phyloP scores from a whole-genome alignment of 2,797 vertebrate genomes.

The Mus caroli region DNA sequence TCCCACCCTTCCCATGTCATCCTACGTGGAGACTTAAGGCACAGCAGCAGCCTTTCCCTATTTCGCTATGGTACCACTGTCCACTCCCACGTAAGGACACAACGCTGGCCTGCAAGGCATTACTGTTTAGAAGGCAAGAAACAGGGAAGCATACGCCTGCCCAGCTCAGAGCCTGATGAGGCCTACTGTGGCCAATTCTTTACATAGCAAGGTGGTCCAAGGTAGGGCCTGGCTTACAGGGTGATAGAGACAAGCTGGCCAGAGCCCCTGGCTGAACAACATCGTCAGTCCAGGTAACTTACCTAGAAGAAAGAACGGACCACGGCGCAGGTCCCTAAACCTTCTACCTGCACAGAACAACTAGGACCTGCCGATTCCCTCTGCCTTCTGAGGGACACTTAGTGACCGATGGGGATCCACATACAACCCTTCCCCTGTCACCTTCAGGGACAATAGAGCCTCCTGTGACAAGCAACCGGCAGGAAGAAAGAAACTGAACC shows the following conservation, averaged over 20 bases:
- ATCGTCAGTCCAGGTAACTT: no score
- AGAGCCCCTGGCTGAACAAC: background rate
- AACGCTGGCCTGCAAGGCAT: background rate
- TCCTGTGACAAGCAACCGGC: rapidly evolving
- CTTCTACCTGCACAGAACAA: background rate
- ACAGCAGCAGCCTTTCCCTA: background rate
- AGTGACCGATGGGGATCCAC: rapidly evolving
- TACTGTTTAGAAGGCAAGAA: background rate
- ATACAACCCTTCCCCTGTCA: background rate
- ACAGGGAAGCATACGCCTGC: background rate
- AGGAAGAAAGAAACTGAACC: background rate
- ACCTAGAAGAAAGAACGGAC: background rate
- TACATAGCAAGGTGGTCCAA: background rate
- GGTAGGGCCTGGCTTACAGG: background rate
- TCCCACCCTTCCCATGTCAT: background rate
- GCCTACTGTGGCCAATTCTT: background rate
- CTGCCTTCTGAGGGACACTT: background rate
- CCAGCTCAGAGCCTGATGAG: background rate
- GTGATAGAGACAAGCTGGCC: background rate
- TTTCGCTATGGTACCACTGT: background rate
- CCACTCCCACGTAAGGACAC: background rate
- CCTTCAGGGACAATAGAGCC: background rate
- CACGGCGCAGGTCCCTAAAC: background rate
- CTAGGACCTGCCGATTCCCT: no score
- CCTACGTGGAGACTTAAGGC: background rate